Conservation (phyloP, 1,140 invertebrate genomes). For the Zaprionus ghesquierei region DNA sequence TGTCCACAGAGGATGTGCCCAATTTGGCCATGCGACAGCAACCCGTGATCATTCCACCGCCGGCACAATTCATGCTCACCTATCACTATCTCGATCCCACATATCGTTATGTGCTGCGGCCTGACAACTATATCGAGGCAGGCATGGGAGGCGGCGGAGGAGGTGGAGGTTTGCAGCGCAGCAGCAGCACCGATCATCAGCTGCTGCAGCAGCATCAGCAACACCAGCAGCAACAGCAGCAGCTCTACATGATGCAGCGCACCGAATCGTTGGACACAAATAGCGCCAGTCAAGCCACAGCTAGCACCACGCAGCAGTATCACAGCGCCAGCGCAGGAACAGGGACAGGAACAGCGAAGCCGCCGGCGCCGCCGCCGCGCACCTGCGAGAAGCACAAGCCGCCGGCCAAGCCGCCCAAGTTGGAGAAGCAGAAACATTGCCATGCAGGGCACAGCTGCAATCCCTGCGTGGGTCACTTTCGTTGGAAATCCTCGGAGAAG, state of each 20-base stretch:
- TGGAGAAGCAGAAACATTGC: conserved; percentile 70
- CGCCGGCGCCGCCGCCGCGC: conserved; percentile 71
- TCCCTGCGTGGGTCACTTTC: conserved; percentile 86
- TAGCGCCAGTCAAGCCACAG: conserved; percentile 58
- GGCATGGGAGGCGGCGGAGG: conserved; percentile 17
- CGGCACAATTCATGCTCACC: conserved; percentile 85
- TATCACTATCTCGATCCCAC: conserved; percentile 88
- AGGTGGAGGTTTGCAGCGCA: conserved; percentile 84
- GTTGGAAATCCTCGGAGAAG: conserved; percentile 75
- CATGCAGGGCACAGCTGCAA: conserved; percentile 87
- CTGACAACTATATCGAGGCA: conserved; percentile 85
- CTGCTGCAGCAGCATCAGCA: conserved; percentile 43
- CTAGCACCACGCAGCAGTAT: conserved; percentile 62
- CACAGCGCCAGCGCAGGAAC: conserved; percentile 39
- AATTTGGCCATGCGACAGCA: conserved; percentile 74
- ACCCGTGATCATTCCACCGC: conserved; percentile 80
- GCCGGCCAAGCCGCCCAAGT: conserved; percentile 57
- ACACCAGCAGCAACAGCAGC: conserved; percentile 15
- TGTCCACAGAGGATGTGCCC: conserved; percentile 89
- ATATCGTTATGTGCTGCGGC: conserved; percentile 87
- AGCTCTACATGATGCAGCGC: conserved; percentile 58
- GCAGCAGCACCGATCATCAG: conserved; percentile 83
- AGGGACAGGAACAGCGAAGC: conserved; percentile 50
- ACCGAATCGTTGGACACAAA: conserved; percentile 67
- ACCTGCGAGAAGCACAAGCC: conserved; percentile 81